Conservation (phyloP, 2,113 vertebrate species). For the Holacanthus passer region DNA sequence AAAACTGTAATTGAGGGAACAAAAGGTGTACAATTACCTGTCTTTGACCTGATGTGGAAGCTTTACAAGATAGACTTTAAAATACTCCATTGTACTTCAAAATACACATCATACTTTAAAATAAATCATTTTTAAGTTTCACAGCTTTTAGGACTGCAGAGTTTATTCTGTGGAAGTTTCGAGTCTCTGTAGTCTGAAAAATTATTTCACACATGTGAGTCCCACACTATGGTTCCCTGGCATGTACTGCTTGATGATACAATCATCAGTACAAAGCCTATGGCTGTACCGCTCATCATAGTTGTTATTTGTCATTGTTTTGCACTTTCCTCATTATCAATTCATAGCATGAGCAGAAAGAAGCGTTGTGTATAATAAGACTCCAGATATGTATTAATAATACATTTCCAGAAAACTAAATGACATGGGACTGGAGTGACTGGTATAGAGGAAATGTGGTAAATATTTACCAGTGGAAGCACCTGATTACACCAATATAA, state of each 20-base stretch:
- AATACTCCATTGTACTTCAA: background rate
- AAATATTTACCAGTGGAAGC: background rate
- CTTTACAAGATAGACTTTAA: background rate
- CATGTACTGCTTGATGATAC: conserved; percentile 6
- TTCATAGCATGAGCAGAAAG: background rate
- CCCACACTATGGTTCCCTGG: no score
- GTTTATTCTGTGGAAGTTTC: conserved; percentile 2
- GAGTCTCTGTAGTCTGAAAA: conserved; percentile 2
- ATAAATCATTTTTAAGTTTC: conserved; percentile 6
- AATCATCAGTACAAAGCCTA: background rate
- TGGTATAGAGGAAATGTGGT: background rate
- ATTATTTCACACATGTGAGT: background rate
- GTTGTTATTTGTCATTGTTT: background rate
- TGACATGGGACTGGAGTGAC: background rate
- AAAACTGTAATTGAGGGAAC: no score
- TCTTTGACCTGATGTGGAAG: background rate
- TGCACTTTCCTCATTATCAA: background rate
- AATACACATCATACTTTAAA: conserved; percentile 23
- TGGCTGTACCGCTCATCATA: background rate
- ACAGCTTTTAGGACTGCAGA: conserved; percentile 17
- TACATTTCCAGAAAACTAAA: background rate
- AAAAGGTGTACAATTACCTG: background rate
- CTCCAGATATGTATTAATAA: background rate
- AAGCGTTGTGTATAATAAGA: background rate
- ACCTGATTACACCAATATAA: background rate